phyloP scores from a whole-genome alignment of 2,888 invertebrate species.

The Dusona sp. region DNA sequence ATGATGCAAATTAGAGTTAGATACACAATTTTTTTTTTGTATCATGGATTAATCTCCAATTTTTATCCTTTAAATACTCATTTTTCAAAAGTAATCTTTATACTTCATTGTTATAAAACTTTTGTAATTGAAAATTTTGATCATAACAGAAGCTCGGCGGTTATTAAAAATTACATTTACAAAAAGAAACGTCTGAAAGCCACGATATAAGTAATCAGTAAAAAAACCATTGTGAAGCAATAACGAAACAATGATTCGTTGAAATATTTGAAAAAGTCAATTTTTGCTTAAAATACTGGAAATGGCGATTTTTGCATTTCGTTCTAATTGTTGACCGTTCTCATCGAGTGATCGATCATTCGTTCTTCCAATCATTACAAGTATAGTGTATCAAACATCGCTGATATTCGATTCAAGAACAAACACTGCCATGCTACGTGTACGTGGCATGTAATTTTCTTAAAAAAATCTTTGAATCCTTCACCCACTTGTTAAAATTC shows the following conservation, averaged over 20 bases:
- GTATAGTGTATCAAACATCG: constrained; percentile 23
- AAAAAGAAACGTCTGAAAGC: background rate
- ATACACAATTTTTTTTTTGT: background rate
- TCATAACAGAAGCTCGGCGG: background rate
- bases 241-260: constrained; percentile 66
- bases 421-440: constrained; percentile 4
- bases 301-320: constrained; percentile 68
- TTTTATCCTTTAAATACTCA: background rate
- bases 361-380: constrained; percentile 45
- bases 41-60: background rate
- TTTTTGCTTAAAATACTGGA: constrained; percentile 71
- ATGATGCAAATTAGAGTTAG: constrained; percentile 36
- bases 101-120: background rate
- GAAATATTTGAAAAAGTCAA: constrained; percentile 48
- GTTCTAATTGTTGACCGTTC: constrained; percentile 9
- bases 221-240: constrained; percentile 55
- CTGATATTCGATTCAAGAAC: constrained; percentile 12
- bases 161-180: background rate
- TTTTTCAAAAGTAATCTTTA: background rate
- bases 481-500: constrained; percentile 24
- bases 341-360: constrained; percentile 50
- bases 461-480: constrained; percentile 19
- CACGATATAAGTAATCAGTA: background rate
- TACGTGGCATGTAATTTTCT: constrained; percentile 8
- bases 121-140: background rate